phyloP scores from a whole-genome alignment of 2,797 vertebrate species.

The Lacerta bilineata region DNA sequence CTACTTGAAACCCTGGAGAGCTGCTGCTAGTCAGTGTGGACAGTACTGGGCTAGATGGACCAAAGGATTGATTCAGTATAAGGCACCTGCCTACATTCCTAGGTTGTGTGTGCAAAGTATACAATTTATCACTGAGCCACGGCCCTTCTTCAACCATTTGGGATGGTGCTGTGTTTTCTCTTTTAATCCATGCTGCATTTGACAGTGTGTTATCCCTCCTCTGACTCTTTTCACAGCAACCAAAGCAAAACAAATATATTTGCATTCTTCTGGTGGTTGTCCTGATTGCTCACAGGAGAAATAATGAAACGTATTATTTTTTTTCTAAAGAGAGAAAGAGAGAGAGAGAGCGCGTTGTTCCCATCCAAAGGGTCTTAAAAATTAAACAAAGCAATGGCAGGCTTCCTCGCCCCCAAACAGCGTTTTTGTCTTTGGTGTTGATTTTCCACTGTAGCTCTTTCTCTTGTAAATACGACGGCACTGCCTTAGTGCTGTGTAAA shows the following conservation, averaged over 20 bases:
- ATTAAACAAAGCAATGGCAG: conserved; percentile 56
- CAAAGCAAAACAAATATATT: conserved; percentile 51
- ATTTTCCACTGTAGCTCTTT: conserved; percentile 68
- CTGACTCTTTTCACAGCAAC: conserved; percentile 54
- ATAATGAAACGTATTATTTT: neutral
- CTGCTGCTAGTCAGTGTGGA: no score
- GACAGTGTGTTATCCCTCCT: neutral
- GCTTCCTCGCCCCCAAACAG: conserved; percentile 53
- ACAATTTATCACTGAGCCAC: conserved; percentile 2
- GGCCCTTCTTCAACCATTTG: conserved; percentile 36
- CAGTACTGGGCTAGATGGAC: no score
- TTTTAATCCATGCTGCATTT: neutral
- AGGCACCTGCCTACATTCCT: no score
- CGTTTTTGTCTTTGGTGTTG: conserved; percentile 60
- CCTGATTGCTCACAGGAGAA: conserved; percentile 52
- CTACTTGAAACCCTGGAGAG: no score
- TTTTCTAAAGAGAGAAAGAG: neutral
- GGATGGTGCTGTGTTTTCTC: conserved; percentile 38
- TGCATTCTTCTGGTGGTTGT: conserved; percentile 50
- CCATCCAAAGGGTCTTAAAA: conserved; percentile 66
- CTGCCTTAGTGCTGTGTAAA: conserved; percentile 53
- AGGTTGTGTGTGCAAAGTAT: no score
- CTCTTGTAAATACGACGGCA: conserved; percentile 55
- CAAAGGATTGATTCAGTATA: no score
- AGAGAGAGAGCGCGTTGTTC: conserved; percentile 21